Percentiles rank a stretch among this genome's conserved stretches.
phyloP scores from a whole-genome alignment of 2,113 vertebrate species.

The Equus quagga region DNA sequence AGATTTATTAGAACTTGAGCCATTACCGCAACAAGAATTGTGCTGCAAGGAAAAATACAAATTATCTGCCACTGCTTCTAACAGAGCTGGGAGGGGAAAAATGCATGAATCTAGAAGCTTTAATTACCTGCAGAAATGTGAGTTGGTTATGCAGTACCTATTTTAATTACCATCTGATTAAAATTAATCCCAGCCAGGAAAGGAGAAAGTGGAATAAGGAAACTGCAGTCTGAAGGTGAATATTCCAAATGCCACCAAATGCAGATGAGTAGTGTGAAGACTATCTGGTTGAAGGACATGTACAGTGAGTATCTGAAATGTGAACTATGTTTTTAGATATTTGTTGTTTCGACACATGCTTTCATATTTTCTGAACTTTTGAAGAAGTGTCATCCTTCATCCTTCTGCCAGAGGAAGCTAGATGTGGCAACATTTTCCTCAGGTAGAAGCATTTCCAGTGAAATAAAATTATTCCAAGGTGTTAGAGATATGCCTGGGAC shows the following conservation, averaged over 20 bases:
- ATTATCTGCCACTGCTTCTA: slow-evolving; percentile 66
- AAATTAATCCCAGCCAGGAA: slow-evolving; percentile 77
- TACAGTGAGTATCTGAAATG: background rate
- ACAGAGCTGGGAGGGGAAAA: slow-evolving; percentile 46
- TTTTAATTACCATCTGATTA: slow-evolving; percentile 83
- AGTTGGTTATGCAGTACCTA: slow-evolving; percentile 75
- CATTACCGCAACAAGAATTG: slow-evolving; percentile 50
- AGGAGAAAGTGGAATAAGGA: slow-evolving; percentile 54
- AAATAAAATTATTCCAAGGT: slow-evolving; percentile 22
- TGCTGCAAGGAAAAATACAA: slow-evolving; percentile 74
- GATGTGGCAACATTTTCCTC: background rate
- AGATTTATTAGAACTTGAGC: slow-evolving; percentile 63
- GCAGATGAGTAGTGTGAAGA: slow-evolving; percentile 32
- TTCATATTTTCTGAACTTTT: background rate
- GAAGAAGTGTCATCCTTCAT: background rate
- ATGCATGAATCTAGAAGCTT: slow-evolving; percentile 71
- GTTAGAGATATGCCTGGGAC: background rate
- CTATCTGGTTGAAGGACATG: background rate
- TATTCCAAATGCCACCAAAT: slow-evolving; percentile 56
- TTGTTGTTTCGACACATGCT: background rate
- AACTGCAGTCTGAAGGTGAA: slow-evolving; percentile 72
- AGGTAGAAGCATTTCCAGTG: background rate
- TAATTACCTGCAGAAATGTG: slow-evolving; percentile 82
- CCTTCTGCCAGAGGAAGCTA: background rate
- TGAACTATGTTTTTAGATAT: background rate